Evolutionary conservation across 2,888 invertebrate species (phyloP).

Genomic region (Tolmerus cingulatus): DNA sequence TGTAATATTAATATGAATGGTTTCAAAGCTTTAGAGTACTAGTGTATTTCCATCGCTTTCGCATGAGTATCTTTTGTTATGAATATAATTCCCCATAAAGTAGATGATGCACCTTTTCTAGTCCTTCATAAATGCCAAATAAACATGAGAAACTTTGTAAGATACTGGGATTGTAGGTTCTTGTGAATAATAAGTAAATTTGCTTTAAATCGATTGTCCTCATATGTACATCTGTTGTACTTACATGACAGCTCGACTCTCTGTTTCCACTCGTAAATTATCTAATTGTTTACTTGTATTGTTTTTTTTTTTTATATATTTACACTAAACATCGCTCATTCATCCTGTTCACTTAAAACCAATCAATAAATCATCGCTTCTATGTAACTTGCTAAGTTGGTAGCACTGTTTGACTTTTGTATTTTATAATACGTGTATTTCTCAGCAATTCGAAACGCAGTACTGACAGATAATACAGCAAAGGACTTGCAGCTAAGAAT

Average conservation of each 20-base stretch:
- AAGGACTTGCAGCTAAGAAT: conserved; percentile 30
- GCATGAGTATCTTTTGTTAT: conserved; percentile 37
- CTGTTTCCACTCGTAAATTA: conserved; percentile 17
- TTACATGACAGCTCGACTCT: conserved; percentile 36
- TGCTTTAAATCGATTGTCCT: conserved; percentile 26
- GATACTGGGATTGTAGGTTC: conserved; percentile 27
- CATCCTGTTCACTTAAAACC: conserved; percentile 28
- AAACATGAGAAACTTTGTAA: conserved; percentile 23
- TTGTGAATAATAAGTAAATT: conserved; percentile 27
- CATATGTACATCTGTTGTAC: conserved; percentile 16
- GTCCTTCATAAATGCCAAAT: conserved; percentile 11
- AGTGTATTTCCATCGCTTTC: conserved; percentile 35
- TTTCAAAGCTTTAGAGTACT: conserved; percentile 27
- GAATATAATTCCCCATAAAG: conserved; percentile 35
- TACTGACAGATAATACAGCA: conserved; percentile 24
- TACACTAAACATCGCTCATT: conserved; percentile 33
- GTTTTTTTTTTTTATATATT: conserved; percentile 9
- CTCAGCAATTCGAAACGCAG: conserved; percentile 13
- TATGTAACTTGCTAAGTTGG: conserved; percentile 41
- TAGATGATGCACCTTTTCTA: conserved; percentile 33
- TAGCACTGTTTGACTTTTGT: conserved; percentile 37
- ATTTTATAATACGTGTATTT: conserved; percentile 31
- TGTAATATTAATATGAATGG: conserved; percentile 28
- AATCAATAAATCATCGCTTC: conserved; percentile 37
- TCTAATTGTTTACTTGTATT: conserved; percentile 14